These are phyloP conservation scores for Eulemur coronatus DNA, from an alignment of 2,797 vertebrate genomes.

Conservation along the genomic window DNA sequence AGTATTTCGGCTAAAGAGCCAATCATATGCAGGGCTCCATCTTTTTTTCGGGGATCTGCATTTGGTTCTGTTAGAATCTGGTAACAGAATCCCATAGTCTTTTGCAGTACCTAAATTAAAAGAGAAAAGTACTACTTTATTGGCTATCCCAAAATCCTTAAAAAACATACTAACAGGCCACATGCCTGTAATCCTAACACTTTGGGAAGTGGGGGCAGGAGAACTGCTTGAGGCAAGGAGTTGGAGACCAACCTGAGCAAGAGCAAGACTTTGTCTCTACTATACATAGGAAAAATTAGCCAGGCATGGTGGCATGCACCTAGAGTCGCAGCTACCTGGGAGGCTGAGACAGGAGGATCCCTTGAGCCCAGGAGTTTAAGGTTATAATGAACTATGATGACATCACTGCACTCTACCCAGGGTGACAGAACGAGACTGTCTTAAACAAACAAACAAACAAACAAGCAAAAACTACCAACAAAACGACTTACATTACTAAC, in stretches of 20 bases:
- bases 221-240: not conserved
- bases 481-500: not conserved
- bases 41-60: conserved; percentile 98
- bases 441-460: not conserved
- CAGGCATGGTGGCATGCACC: too few relatives aligned
- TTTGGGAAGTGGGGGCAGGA: not conserved
- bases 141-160: not conserved
- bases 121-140: not conserved
- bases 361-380: too few relatives aligned
- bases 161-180: not conserved
- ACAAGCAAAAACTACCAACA: not conserved
- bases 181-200: not conserved
- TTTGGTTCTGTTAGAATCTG: conserved; percentile 96
- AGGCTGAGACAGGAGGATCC: too few relatives aligned
- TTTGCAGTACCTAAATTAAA: conserved; percentile 93
- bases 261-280: not conserved
- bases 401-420: too few relatives aligned
- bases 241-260: not conserved
- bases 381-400: too few relatives aligned
- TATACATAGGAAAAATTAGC: not conserved
- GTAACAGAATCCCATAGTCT: conserved; percentile 99
- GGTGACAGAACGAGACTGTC: too few relatives aligned
- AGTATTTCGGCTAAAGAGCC: conserved; percentile 98
- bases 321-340: too few relatives aligned
- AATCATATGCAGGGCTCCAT: conserved; percentile 99